Percentiles rank a stretch among this genome's conserved stretches.
These are phyloP conservation scores for Thaumetopoea pityocampa DNA, from an alignment of 1,140 invertebrate species.

Conservation along the genomic window DNA sequence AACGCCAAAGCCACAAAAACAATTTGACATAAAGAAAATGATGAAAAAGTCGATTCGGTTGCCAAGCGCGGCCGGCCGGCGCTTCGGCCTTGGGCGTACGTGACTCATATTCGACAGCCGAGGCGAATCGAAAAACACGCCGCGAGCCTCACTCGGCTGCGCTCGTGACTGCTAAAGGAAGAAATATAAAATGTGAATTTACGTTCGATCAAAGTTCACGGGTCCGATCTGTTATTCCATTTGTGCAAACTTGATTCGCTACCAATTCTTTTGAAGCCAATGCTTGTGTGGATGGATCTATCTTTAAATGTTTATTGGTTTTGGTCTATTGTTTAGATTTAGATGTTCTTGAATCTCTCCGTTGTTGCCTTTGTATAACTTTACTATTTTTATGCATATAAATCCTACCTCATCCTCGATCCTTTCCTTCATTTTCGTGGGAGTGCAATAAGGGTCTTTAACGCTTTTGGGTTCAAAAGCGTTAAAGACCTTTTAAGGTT, in stretches of 20 bases:
- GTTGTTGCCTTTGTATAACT: too few relatives aligned
- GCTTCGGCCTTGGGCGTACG: slow-evolving; percentile 40
- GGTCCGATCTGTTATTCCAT: slow-evolving; percentile 19
- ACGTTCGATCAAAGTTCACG: slow-evolving; percentile 25
- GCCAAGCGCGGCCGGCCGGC: slow-evolving; percentile 59
- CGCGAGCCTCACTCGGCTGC: slow-evolving; percentile 6
- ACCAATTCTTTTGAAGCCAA: slow-evolving; percentile 13
- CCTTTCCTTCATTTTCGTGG: too few relatives aligned
- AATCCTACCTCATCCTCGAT: too few relatives aligned
- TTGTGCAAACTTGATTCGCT: slow-evolving; percentile 15
- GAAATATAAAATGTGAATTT: slow-evolving; percentile 17
- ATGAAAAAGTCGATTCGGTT: slow-evolving; percentile 41
- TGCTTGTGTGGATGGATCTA: too few relatives aligned
- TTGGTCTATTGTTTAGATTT: too few relatives aligned
- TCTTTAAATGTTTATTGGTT: neutral
- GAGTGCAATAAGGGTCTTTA: too few relatives aligned
- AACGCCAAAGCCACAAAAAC: slow-evolving; percentile 30
- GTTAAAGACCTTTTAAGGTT: too few relatives aligned
- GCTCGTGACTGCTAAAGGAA: slow-evolving; percentile 21
- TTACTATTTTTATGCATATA: too few relatives aligned
- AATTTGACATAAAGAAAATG: slow-evolving; percentile 39
- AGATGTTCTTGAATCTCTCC: too few relatives aligned
- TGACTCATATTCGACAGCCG: slow-evolving; percentile 37
- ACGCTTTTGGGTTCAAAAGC: too few relatives aligned
- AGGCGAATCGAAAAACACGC: slow-evolving; percentile 37